Conservation (phyloP, 2,113 vertebrate species). For the Delphinus delphis region DNA sequence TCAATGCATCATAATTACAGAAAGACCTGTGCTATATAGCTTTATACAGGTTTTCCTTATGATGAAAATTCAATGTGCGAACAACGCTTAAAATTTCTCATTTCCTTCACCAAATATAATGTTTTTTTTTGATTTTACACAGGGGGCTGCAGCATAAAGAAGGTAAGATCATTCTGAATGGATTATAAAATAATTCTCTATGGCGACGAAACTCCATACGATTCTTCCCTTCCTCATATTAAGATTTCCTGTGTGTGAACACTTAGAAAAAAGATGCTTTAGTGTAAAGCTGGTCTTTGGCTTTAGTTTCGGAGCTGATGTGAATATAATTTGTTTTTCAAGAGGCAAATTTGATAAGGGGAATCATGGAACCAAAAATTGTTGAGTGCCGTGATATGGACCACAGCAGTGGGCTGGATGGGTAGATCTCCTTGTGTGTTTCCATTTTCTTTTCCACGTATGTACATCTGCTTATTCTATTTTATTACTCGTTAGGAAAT, state of each 20-base stretch:
- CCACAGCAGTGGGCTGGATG: background rate
- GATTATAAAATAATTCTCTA: constrained; percentile 14
- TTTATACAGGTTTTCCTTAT: constrained; percentile 1
- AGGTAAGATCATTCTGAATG: constrained; percentile 2
- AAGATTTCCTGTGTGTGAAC: background rate
- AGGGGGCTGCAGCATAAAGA: background rate
- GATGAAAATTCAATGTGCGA: constrained; percentile 38
- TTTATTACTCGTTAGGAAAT: constrained; percentile 29
- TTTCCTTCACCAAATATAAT: constrained; percentile 41
- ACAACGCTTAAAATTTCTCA: constrained; percentile 34
- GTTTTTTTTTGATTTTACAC: constrained; percentile 52
- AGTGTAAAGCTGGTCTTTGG: background rate
- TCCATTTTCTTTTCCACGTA: constrained; percentile 7
- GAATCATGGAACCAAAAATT: background rate
- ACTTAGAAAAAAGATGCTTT: background rate
- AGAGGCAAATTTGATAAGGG: constrained; percentile 17
- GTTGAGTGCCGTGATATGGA: background rate
- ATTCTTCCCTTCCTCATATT: background rate
- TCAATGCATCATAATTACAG: background rate
- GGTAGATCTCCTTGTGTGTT: background rate
- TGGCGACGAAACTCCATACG: background rate
- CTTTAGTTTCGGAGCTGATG: background rate
- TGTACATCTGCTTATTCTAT: background rate
- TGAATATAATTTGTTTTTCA: background rate
- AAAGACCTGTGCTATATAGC: background rate